Evolutionary conservation across 2,888 invertebrate genomes (phyloP), one percentile per base, ranked within the genome.

Genomic region (Sialis fuliginosa): DNA sequence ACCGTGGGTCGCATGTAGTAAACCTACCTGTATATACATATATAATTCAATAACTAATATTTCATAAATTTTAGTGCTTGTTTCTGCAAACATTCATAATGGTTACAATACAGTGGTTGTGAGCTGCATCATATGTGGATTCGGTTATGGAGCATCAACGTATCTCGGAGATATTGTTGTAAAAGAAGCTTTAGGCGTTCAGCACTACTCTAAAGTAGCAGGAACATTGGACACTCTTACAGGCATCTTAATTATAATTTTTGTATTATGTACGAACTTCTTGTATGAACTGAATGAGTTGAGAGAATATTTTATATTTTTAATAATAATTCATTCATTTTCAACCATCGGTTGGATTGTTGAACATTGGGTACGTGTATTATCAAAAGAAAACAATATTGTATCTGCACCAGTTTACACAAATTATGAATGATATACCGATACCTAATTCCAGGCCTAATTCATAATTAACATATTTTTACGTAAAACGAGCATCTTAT

Each of bases 131-230:
- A 46, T 54, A 2, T 51, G 53, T 43, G 56, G 56, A 35, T 51
- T 54, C 44, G 54, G 56, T 13, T 54, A 52, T 48, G 56, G 56
- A 39, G 51, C 52, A 1, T 52, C 52, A 37, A 50, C 54, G 5
- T 52, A 51, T 43, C 50, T 52, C 4, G 51, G 51, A 37, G 51
- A 54, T 37, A 52, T 52, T 40, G 50, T 53, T 6, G 43, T 54
- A 12, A 52, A 52, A 49, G 51, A 54, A 40, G 50, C 47, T 41
- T 48, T 56, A 9, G 56, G 56, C 22, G 42, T 50, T 5, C 47
- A 51, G 48, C 53, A 54, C 43, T 56, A 54, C 53, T 48, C 52
- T 2, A 51, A 52, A 34, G 48, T 53, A 33, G 47, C 50, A 44
- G 52, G 52, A 32, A 52, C 52, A n/a, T 48, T 56, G 6, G 53